A percentile compares a stretch with the other conserved stretches of the same genome.
Evolutionary conservation across 2,113 vertebrate species (phyloP).

Genomic region (Myotis yumanensis): DNA sequence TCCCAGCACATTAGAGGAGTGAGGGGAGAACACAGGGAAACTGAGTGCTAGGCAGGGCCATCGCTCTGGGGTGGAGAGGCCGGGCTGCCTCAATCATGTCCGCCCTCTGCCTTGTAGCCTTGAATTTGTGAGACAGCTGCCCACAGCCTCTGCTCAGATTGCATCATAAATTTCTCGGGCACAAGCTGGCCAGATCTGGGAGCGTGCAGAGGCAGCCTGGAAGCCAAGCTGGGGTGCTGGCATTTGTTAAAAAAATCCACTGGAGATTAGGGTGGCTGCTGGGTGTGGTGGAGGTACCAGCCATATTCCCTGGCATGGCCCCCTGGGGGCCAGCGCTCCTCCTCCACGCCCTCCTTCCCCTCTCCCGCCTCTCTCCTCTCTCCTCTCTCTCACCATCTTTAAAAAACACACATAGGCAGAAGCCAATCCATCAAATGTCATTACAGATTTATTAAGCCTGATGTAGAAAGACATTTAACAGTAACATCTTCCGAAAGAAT

Average conservation of each 20-base stretch:
- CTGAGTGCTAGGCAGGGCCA: constrained; percentile 48
- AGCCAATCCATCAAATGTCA: constrained; percentile 90
- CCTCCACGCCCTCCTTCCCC: background rate
- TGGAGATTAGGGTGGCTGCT: background rate
- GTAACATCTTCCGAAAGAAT: constrained; percentile 88
- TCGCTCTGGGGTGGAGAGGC: constrained; percentile 42
- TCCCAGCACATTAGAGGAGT: background rate
- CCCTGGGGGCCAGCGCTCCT: constrained; percentile 58
- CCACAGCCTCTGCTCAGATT: constrained; percentile 68
- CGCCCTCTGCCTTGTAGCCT: constrained; percentile 67
- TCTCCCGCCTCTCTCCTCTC: background rate
- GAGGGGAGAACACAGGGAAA: constrained; percentile 53
- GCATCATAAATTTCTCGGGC: constrained; percentile 71
- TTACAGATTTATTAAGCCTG: constrained; percentile 91
- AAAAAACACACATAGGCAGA: constrained; percentile 78
- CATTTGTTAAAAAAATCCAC: background rate
- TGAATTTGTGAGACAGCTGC: constrained; percentile 74
- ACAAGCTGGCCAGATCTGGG: constrained; percentile 54
- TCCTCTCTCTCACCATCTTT: constrained; percentile 45
- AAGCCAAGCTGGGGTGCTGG: background rate
- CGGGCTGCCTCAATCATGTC: constrained; percentile 51
- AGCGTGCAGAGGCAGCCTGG: constrained; percentile 2
- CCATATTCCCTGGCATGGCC: background rate
- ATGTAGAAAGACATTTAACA: constrained; percentile 91
- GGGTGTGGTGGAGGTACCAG: background rate